Conservation (phyloP, 2,797 vertebrate species). For the Selene dorsalis region DNA sequence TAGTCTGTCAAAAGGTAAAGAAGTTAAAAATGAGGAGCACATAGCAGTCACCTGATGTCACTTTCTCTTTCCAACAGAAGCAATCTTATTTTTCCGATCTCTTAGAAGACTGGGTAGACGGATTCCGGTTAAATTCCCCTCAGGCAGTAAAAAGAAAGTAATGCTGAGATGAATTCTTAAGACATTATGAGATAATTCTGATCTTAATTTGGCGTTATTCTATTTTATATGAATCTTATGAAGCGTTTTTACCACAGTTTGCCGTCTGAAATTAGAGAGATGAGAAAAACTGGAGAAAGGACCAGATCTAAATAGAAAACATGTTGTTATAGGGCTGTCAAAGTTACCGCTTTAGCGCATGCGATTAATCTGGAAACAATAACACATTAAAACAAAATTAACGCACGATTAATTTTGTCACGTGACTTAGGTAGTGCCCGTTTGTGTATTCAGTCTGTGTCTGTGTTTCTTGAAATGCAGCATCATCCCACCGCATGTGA, state of each 20-base stretch:
- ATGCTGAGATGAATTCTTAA: slow-evolving; percentile 13
- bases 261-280: slow-evolving; percentile 6
- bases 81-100: slow-evolving; percentile 17
- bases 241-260: slow-evolving; percentile 7
- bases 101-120: slow-evolving; percentile 38
- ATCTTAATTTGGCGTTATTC: slow-evolving; percentile 23
- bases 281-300: neutral
- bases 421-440: too few species aligned
- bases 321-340: too few species aligned
- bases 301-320: slow-evolving; percentile 14
- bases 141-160: slow-evolving; percentile 10
- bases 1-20: slow-evolving; percentile 23
- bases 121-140: slow-evolving; percentile 40
- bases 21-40: slow-evolving; percentile 5
- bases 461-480: too few species aligned
- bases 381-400: too few species aligned
- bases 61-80: slow-evolving; percentile 15
- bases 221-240: slow-evolving; percentile 15
- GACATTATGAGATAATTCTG: slow-evolving; percentile 35
- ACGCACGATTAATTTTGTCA: too few species aligned
- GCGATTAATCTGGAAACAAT: too few species aligned
- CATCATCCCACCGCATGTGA: too few species aligned
- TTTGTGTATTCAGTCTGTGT: too few species aligned
- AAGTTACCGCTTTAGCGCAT: too few species aligned
- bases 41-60: neutral